phyloP scores from a whole-genome alignment of 2,888 invertebrate species.

The Aradus depressus region DNA sequence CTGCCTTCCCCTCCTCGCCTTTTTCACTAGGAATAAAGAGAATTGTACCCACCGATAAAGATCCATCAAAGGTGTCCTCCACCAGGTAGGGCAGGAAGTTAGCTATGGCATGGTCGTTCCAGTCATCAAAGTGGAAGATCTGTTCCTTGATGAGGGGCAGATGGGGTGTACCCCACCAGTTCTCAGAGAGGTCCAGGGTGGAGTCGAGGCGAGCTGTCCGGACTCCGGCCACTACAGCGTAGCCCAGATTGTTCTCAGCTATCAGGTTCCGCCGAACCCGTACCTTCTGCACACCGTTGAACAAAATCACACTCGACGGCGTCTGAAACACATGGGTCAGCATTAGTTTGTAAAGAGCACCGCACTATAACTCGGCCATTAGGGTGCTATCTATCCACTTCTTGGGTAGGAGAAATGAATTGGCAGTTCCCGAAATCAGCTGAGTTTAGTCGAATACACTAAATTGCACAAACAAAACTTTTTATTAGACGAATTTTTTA shows the following conservation, averaged over 20 bases:
- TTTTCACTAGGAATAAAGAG: too few species aligned
- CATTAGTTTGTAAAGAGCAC: too few species aligned
- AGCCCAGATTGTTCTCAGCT: slow-evolving; percentile 68
- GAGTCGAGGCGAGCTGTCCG: slow-evolving; percentile 79
- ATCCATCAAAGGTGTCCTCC: slow-evolving; percentile 62
- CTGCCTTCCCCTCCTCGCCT: too few species aligned
- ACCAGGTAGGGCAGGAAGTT: slow-evolving; percentile 78
- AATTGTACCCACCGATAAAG: slow-evolving; percentile 47
- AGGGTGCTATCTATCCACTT: too few species aligned
- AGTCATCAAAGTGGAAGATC: slow-evolving; percentile 97
- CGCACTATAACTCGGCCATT: too few species aligned
- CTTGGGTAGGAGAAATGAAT: too few species aligned
- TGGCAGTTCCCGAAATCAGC: too few species aligned
- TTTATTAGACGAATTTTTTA: too few species aligned
- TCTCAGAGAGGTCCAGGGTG: slow-evolving; percentile 74
- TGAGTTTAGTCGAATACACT: too few species aligned
- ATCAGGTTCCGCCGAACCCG: slow-evolving; percentile 81
- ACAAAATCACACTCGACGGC: slow-evolving; percentile 73
- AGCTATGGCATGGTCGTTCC: slow-evolving; percentile 96
- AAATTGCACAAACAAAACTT: too few species aligned
- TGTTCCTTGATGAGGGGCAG: slow-evolving; percentile 61
- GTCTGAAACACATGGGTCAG: too few species aligned
- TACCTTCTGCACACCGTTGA: slow-evolving; percentile 91
- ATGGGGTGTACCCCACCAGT: slow-evolving; percentile 89
- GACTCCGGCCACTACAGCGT: slow-evolving; percentile 85